Percentiles rank a stretch among this genome's conserved stretches.
These are phyloP conservation scores for Hydropsyche betteni DNA, from an alignment of 2,888 invertebrate genomes.

Conservation along the genomic window DNA sequence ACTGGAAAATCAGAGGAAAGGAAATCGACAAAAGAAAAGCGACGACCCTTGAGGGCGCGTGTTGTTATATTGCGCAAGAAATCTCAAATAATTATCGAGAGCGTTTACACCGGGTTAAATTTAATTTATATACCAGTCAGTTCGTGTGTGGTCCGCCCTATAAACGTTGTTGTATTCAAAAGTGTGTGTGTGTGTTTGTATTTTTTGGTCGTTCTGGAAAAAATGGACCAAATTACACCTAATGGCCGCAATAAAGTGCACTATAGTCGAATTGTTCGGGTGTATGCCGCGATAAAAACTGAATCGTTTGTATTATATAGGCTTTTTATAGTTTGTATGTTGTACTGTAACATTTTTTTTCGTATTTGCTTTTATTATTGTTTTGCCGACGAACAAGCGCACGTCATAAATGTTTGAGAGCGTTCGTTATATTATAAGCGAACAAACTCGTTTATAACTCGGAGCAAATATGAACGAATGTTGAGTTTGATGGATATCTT, in stretches of 20 bases:
- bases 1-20: too few species aligned
- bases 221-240: constrained; percentile 27
- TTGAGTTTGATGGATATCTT: too few species aligned
- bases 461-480: not conserved
- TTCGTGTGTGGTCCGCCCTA: constrained; percentile 10
- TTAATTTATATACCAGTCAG: constrained; percentile 1
- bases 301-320: constrained; percentile 13
- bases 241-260: constrained; percentile 32
- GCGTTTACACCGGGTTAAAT: not conserved
- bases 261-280: constrained; percentile 12
- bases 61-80: too few species aligned
- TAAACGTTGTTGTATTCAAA: not conserved
- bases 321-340: constrained; percentile 12
- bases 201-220: not conserved
- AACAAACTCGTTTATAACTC: constrained; percentile 14
- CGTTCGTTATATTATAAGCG: not conserved
- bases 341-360: constrained; percentile 3
- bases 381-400: constrained; percentile 10
- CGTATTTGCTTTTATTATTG: constrained; percentile 3
- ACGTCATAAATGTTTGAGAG: constrained; percentile 16
- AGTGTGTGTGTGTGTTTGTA: constrained; percentile 7
- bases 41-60: too few species aligned
- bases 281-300: constrained; percentile 15
- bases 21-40: too few species aligned
- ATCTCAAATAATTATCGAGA: too few species aligned